phyloP scores from a whole-genome alignment of 2,797 vertebrate species.

The Poeciliopsis presidionis region DNA sequence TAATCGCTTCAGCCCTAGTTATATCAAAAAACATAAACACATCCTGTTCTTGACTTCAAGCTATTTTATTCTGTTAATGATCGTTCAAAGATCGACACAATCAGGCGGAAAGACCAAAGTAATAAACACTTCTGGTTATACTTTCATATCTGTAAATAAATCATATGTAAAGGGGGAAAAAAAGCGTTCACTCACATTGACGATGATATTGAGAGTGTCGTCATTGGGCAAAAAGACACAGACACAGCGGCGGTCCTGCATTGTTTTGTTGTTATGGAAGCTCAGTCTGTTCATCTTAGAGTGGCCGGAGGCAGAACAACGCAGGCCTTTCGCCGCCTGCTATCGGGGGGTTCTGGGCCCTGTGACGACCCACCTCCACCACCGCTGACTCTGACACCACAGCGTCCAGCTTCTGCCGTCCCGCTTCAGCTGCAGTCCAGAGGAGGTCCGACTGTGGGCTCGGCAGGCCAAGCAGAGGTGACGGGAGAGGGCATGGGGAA shows the following conservation, averaged over 20 bases:
- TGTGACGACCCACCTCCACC: slow-evolving; percentile 56
- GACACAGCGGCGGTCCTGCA: slow-evolving; percentile 99
- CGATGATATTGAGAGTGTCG: slow-evolving; percentile 95
- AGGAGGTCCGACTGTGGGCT: slow-evolving; percentile 45
- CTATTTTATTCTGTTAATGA: background rate
- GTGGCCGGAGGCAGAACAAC: slow-evolving; percentile 57
- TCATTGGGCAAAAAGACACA: slow-evolving; percentile 98
- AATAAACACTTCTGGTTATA: background rate
- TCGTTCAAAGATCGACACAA: background rate
- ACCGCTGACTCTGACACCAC: slow-evolving; percentile 17
- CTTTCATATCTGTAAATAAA: background rate
- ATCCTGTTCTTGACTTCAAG: background rate
- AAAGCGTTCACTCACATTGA: slow-evolving; percentile 85
- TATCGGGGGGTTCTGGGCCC: slow-evolving; percentile 61
- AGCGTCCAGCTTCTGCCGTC: slow-evolving; percentile 2
- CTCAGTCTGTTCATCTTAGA: slow-evolving; percentile 95
- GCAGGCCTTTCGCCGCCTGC: slow-evolving; percentile 66
- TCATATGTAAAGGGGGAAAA: background rate
- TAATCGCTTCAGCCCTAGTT: background rate
- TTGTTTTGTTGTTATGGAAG: slow-evolving; percentile 98
- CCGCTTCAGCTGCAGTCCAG: slow-evolving; percentile 69
- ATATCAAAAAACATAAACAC: background rate
- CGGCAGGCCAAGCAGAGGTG: slow-evolving; percentile 47
- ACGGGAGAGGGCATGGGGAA: slow-evolving; percentile 62
- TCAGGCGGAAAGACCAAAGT: background rate